Conservation (phyloP, 2,113 vertebrate species). For the Corythaixoides concolor region DNA sequence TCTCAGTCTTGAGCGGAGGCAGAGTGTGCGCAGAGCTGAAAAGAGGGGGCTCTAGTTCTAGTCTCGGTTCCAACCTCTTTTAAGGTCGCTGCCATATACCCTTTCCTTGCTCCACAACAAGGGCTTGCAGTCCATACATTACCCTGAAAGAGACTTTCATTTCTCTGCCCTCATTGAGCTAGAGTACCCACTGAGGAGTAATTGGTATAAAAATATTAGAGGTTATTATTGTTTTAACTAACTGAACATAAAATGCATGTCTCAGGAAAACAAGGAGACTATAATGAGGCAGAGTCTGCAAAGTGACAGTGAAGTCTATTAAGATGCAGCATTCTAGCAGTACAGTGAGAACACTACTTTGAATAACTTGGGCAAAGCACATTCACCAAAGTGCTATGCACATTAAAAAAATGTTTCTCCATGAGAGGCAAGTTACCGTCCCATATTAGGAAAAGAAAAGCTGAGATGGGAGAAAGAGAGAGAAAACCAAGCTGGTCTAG, state of each 20-base stretch:
- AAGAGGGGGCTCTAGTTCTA: not conserved
- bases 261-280: not conserved
- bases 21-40: not conserved
- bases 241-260: not conserved
- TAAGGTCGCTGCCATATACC: not conserved
- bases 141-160: not conserved
- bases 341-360: rapidly evolving
- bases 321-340: not conserved
- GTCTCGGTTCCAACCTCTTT: not conserved
- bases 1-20: not conserved
- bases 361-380: not conserved
- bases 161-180: not conserved
- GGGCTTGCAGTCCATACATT: not conserved
- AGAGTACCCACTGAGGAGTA: not conserved
- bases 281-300: not conserved
- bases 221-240: not conserved
- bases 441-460: not conserved
- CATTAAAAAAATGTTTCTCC: not conserved
- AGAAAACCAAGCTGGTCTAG: not conserved
- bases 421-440: not conserved
- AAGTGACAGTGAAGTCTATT: not conserved
- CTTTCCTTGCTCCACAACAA: not conserved
- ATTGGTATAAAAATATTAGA: not conserved
- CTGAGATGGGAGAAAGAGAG: not conserved
- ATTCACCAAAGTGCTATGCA: not conserved